These are phyloP conservation scores for Amphiura filiformis DNA, from an alignment of 35 echinoderm and acorn worm species.

Conservation along the genomic window DNA sequence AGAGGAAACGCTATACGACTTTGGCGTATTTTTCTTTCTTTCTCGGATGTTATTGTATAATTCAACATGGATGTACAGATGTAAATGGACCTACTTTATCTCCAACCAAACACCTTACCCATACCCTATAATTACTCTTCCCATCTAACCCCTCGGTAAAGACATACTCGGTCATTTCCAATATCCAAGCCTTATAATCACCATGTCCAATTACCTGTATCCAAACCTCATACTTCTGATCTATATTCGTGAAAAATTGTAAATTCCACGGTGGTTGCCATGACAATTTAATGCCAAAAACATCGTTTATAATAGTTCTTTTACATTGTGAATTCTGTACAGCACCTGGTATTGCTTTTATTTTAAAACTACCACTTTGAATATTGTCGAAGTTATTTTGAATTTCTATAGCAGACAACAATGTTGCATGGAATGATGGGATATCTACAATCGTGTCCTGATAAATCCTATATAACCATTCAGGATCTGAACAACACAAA, in stretches of 20 bases:
- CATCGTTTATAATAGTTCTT: neutral
- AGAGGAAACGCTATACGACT: too few species aligned
- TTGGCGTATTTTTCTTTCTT: too few species aligned
- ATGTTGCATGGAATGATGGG: conserved; percentile 35
- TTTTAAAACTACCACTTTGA: neutral
- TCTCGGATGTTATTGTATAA: too few species aligned
- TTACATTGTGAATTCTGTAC: neutral
- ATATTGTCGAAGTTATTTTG: neutral
- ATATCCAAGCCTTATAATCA: conserved; percentile 41
- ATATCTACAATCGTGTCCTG: conserved; percentile 90
- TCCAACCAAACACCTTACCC: conserved; percentile 54
- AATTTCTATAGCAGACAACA: conserved; percentile 8
- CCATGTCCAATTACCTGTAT: conserved; percentile 41
- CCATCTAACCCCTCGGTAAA: conserved; percentile 43
- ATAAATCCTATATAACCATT: conserved; percentile 92
- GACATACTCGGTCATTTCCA: conserved; percentile 32
- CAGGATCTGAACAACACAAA: conserved; percentile 84
- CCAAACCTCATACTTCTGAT: conserved; percentile 80
- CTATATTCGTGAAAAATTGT: conserved; percentile 22
- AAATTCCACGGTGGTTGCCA: conserved; percentile 85
- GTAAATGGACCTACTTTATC: conserved; percentile 44
- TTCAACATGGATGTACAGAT: too few species aligned
- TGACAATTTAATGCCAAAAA: conserved; percentile 19
- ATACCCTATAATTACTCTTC: conserved; percentile 37
- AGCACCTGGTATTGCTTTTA: neutral